These are phyloP conservation scores for Argentina silus DNA, from an alignment of 2,797 vertebrate species.

Conservation along the genomic window DNA sequence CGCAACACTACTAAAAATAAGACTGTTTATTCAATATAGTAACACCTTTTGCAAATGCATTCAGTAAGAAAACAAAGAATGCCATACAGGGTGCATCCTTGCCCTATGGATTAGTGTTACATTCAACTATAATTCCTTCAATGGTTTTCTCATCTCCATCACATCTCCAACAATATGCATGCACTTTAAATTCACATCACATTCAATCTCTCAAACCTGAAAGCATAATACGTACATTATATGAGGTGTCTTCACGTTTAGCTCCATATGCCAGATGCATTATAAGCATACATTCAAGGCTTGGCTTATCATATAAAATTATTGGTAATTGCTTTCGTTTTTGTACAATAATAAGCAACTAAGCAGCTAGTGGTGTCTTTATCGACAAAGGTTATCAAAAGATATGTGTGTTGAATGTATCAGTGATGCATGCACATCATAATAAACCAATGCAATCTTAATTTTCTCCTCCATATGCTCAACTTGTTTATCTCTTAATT, in stretches of 20 bases:
- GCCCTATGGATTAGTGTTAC: slow-evolving; percentile 47
- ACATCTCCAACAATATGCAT: slow-evolving; percentile 49
- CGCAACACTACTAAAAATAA: slow-evolving; percentile 61
- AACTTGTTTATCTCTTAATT: neutral
- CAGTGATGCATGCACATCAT: slow-evolving; percentile 23
- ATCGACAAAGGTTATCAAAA: slow-evolving; percentile 45
- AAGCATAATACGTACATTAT: slow-evolving; percentile 15
- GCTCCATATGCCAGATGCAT: slow-evolving; percentile 39
- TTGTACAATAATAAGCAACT: slow-evolving; percentile 41
- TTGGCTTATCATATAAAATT: slow-evolving; percentile 52
- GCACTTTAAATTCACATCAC: slow-evolving; percentile 56
- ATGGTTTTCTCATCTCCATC: slow-evolving; percentile 33
- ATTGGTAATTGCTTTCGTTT: slow-evolving; percentile 43
- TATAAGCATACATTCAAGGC: slow-evolving; percentile 41
- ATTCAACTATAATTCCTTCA: slow-evolving; percentile 46
- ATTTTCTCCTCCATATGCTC: neutral
- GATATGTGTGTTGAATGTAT: slow-evolving; percentile 13
- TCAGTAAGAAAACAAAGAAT: slow-evolving; percentile 56
- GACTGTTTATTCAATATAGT: slow-evolving; percentile 68
- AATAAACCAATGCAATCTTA: neutral
- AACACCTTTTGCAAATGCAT: slow-evolving; percentile 53
- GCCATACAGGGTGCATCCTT: slow-evolving; percentile 42
- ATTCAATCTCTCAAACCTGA: slow-evolving; percentile 30
- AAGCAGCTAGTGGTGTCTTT: slow-evolving; percentile 53
- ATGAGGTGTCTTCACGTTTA: slow-evolving; percentile 27